Evolutionary conservation across 2,113 vertebrate species (phyloP).

Genomic region (Nesoenas mayeri): DNA sequence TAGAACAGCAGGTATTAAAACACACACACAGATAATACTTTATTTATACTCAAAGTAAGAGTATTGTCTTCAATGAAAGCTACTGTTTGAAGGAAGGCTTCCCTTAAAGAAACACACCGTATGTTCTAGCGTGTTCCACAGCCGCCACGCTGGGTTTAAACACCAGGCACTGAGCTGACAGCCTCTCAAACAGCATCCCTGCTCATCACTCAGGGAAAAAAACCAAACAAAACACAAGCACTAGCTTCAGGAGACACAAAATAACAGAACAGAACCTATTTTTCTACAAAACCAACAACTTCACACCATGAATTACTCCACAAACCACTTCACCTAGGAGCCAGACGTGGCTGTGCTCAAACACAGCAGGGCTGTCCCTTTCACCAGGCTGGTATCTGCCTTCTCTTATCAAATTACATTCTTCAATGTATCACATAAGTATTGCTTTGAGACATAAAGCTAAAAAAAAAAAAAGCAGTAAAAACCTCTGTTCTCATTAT

Average conservation of each 20-base stretch:
- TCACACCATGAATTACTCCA: background rate
- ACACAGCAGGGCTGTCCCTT: background rate
- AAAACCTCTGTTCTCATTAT: background rate
- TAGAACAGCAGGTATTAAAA: background rate
- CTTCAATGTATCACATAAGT: background rate
- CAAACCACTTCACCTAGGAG: background rate
- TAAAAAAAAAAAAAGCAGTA: background rate
- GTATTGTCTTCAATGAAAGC: background rate
- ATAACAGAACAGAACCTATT: background rate
- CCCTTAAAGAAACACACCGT: background rate
- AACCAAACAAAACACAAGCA: background rate
- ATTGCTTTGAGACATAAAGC: background rate
- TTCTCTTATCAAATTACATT: background rate
- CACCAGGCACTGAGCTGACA: background rate
- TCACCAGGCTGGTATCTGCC: background rate
- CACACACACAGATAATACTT: background rate
- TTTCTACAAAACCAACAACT: background rate
- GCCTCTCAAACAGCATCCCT: background rate
- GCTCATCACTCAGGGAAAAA: no score
- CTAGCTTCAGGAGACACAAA: background rate
- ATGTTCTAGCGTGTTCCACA: background rate
- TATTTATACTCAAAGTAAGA: background rate
- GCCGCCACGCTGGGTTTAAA: background rate
- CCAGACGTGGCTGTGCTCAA: background rate
- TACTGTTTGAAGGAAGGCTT: background rate